A percentile compares a stretch with the other conserved stretches of the same genome.
Conservation (phyloP, 1,140 invertebrate species). For the Trichogramma pretiosum region DNA sequence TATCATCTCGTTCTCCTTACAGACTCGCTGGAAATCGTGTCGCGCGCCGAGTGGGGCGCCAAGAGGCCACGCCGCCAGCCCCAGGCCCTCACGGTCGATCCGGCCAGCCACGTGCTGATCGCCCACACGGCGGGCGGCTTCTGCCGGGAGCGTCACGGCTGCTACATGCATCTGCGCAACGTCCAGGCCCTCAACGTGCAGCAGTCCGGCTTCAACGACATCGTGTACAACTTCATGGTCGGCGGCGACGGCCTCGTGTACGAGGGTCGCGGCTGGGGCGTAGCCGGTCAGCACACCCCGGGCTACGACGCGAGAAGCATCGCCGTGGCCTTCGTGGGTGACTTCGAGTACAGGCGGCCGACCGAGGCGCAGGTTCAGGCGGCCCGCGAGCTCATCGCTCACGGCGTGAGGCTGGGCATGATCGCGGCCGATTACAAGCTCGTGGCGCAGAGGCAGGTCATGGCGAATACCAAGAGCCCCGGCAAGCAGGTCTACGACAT, state of each 20-base stretch:
- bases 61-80: slow-evolving; percentile 39
- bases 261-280: slow-evolving; percentile 66
- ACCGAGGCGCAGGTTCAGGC: slow-evolving; percentile 46
- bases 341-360: slow-evolving; percentile 12
- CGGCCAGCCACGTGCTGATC: slow-evolving; percentile 65
- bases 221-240: slow-evolving; percentile 66
- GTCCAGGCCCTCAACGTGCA: slow-evolving; percentile 70
- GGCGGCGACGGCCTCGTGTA: slow-evolving; percentile 70
- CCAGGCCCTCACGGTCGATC: slow-evolving; percentile 42
- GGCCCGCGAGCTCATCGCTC: slow-evolving; percentile 50
- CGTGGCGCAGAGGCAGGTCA: slow-evolving; percentile 56
- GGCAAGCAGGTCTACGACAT: slow-evolving; percentile 53
- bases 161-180: slow-evolving; percentile 43
- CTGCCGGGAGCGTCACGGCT: slow-evolving; percentile 47
- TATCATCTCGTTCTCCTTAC: too few species aligned
- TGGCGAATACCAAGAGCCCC: slow-evolving; percentile 58
- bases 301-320: slow-evolving; percentile 62
- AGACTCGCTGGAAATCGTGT: slow-evolving; percentile 44
- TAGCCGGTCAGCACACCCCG: slow-evolving; percentile 61
- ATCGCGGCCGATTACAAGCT: slow-evolving; percentile 55
- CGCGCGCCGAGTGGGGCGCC: slow-evolving; percentile 56
- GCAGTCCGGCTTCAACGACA: slow-evolving; percentile 56
- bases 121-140: slow-evolving; percentile 54
- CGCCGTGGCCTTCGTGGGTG: slow-evolving; percentile 60
- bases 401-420: slow-evolving; percentile 50